Base-by-base conservation (phyloP, 1,140 invertebrate species). In the Nylanderia fulva region DNA sequence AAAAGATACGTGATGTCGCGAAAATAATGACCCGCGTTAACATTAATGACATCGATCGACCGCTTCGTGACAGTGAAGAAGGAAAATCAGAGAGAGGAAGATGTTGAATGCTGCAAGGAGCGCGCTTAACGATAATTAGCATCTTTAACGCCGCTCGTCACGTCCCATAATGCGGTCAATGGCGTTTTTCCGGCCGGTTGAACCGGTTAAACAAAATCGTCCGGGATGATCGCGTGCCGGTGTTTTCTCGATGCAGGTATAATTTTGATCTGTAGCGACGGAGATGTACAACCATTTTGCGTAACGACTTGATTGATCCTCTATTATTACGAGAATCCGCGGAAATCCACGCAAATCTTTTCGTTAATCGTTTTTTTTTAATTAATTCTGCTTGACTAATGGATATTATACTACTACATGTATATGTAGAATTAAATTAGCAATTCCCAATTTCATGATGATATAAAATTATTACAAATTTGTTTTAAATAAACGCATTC, bases 121-220 rank as follows among this genome's bases (percentile, higher is more conserved):
- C 18, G n/a, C 18, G 52, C n/a, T 56, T 56, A 56, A n/a, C n/a
- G n/a, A 54, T 54, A 54, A 56, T 56, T 56, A 56, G 8, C 8
- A 56, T 56, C 2, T 18, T 21, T 21, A 56, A 56, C 52, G 52
- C 52, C 52, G 52, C 52, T 56, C 52, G 52, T 56, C n/a, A 56
- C 52, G n/a, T 48, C 15, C 15, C 15, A 48, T 56, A 56, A 21
- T 56, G 52, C n/a, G 18, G 52, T 21, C n/a, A 56, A 56, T 9
- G 52, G n/a, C 52, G 52, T 56, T 56, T 56, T 56, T 56, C 52
- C 52, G n/a, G 52, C 52, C 52, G 52, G 52, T 56, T 56, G 52
- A 56, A 2, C n/a, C 52, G n/a, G 52, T 21, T 21, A 8, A 56
- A 21, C n/a, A 56, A 56, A 56, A 56, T 56, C 52, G 18, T 2